phyloP scores from a whole-genome alignment of 2,113 vertebrate species.

The Seriola aureovittata region DNA sequence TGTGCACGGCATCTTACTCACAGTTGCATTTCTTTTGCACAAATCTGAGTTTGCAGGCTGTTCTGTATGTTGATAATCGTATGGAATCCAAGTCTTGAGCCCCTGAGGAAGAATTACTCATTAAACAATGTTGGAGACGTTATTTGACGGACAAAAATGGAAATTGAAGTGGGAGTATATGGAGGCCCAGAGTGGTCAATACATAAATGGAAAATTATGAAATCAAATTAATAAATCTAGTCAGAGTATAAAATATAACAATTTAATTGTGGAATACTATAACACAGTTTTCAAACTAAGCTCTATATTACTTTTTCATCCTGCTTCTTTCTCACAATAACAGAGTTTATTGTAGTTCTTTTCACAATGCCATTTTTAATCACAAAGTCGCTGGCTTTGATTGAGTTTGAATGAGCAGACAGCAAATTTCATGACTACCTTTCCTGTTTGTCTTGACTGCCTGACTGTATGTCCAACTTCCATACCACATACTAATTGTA shows the following conservation, averaged over 20 bases:
- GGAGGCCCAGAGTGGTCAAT: not conserved
- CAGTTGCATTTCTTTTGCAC: slow-evolving; percentile 99
- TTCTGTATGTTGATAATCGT: slow-evolving; percentile 97
- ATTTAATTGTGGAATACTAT: not conserved
- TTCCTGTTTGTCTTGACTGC: not conserved
- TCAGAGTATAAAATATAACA: not conserved
- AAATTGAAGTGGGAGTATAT: not conserved
- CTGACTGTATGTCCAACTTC: not conserved
- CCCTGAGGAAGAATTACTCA: slow-evolving; percentile 83
- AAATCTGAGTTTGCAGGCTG: slow-evolving; percentile 97
- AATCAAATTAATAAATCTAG: not conserved
- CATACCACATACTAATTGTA: not conserved
- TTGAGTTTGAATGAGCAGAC: not conserved
- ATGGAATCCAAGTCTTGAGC: slow-evolving; percentile 98
- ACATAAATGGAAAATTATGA: not conserved
- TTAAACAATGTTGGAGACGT: slow-evolving; percentile 13
- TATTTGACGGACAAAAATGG: not conserved
- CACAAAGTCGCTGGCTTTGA: not conserved
- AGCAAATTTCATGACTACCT: not conserved
- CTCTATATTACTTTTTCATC: not conserved
- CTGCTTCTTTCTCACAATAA: not conserved
- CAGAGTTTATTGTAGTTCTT: too few relatives aligned
- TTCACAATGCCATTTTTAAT: not conserved
- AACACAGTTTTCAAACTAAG: too few relatives aligned
- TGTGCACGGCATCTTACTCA: slow-evolving; percentile 82